Conservation (phyloP, 1,140 invertebrate species). For the Platyura marginata region DNA sequence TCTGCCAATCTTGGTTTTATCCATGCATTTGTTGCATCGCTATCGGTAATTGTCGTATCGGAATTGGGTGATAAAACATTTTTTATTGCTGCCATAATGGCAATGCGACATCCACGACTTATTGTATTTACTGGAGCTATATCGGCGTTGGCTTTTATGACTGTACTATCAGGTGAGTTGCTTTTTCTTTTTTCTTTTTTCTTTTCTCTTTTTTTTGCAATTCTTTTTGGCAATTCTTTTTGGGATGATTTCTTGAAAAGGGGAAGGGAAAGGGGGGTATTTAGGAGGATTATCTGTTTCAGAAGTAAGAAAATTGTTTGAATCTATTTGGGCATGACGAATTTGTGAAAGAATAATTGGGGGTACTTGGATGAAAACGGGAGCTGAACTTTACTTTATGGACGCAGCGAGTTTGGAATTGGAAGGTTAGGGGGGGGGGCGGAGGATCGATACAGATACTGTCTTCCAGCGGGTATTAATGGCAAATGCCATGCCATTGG, state of each 20-base stretch:
- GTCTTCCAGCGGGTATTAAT: too few species aligned
- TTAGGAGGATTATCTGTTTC: background rate
- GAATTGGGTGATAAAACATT: slow-evolving; percentile 99
- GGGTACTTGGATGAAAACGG: too few species aligned
- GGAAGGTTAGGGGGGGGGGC: too few species aligned
- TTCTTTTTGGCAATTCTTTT: too few species aligned
- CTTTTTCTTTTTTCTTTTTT: background rate
- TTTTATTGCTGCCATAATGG: slow-evolving; percentile 99
- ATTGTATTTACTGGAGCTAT: slow-evolving; percentile 90
- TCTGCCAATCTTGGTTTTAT: slow-evolving; percentile 44
- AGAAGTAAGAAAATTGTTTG: too few species aligned
- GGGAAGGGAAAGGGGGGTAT: background rate
- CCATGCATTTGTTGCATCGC: slow-evolving; percentile 84
- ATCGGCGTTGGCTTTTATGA: slow-evolving; percentile 84
- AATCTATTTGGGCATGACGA: too few species aligned
- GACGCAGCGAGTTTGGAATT: too few species aligned
- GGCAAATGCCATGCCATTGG: too few species aligned
- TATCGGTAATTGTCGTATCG: slow-evolving; percentile 93
- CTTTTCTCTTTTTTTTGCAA: background rate
- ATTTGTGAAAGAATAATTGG: too few species aligned
- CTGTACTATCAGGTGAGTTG: slow-evolving; percentile 55
- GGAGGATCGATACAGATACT: too few species aligned
- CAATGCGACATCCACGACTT: slow-evolving; percentile 87
- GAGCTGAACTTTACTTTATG: too few species aligned
- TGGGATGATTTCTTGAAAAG: background rate